phyloP scores from a whole-genome alignment of 1,140 invertebrate genomes.

The Chlorops oryzae region DNA sequence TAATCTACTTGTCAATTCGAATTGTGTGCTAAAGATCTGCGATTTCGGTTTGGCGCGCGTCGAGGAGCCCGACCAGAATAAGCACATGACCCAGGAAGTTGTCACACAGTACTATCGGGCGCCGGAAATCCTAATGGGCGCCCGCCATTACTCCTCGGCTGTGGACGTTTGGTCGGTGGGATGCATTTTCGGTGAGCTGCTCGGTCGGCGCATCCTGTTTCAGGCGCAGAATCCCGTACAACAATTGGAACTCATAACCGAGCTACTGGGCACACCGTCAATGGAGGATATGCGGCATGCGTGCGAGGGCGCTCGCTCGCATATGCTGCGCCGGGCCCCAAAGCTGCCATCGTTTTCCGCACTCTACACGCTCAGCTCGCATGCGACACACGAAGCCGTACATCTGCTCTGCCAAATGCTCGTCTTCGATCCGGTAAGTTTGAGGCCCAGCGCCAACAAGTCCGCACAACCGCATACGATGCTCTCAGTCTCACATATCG shows the following conservation, averaged over 20 bases:
- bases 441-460: no score
- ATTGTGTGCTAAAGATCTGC: constrained; percentile 98
- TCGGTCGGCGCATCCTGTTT: constrained; percentile 92
- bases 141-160: constrained; percentile 92
- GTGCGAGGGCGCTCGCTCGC: constrained; percentile 89
- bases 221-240: constrained; percentile 92
- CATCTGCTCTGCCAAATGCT: constrained; percentile 97
- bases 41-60: constrained; percentile 93
- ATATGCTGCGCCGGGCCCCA: constrained; percentile 83
- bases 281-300: constrained; percentile 93
- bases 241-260: constrained; percentile 95
- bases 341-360: constrained; percentile 84
- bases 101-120: constrained; percentile 98
- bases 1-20: constrained; percentile 96
- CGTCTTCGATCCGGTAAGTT: constrained; percentile 90
- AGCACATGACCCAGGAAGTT: constrained; percentile 98
- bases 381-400: constrained; percentile 95
- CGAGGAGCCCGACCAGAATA: constrained; percentile 84
- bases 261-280: constrained; percentile 93
- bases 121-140: constrained; percentile 97
- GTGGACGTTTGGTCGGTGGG: constrained; percentile 99
- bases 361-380: constrained; percentile 83
- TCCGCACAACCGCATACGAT: no score
- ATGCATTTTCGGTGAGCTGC: constrained; percentile 97
- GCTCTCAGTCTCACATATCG: no score